Base-by-base conservation (phyloP, 2,888 invertebrate genomes). In the Candidula unifasciata region DNA sequence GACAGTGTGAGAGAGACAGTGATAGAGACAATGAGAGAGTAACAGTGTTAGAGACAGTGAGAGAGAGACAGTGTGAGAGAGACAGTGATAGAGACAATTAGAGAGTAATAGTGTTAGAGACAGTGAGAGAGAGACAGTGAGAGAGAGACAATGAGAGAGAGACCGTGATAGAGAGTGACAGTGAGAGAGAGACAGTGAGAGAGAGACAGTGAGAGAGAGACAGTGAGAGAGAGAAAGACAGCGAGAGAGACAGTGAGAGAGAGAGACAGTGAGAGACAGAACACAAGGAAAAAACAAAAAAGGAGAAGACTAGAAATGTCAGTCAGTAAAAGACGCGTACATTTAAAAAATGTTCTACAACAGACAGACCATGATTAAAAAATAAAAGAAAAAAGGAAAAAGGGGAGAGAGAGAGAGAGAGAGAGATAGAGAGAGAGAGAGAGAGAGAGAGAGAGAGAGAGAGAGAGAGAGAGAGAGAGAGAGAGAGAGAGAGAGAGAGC, bases 121-220 rank as follows among this genome's bases (percentile, higher is more conserved):
- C 54, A 21, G 64, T 60, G 60, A 74, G 73, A 74, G 60, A 60
- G 57, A 82, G 57, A 74, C 60, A 81, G 54, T 71, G 71, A 69
- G 35, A 71, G 73, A 73, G 64, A 18, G 64, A 64, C 6, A 64
- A 64, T 5, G n/a, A 21, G 13, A 24, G n/a, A 5, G 5, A 21
- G n/a, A 64, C n/a, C 21, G n/a, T 13, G n/a, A 64, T 18, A 64
- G n/a, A 18, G n/a, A 13, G 6, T 64, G n/a, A 16, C 13, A n/a
- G n/a, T 6, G 5, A 5, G 6, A 24, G n/a, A 24, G 5, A 21
- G 21, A 64, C 13, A 64, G 21, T 6, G 13, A 64, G n/a, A 16
- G 6, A 13, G 13, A 64, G 13, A 64, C 21, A 64, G 64, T 21
- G n/a, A 21, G 5, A 64, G 21, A n/a, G 21, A 64, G 64, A 13